Conservation (phyloP, 53 echinoderm and acorn worm species). For the Holothuria scabra region DNA sequence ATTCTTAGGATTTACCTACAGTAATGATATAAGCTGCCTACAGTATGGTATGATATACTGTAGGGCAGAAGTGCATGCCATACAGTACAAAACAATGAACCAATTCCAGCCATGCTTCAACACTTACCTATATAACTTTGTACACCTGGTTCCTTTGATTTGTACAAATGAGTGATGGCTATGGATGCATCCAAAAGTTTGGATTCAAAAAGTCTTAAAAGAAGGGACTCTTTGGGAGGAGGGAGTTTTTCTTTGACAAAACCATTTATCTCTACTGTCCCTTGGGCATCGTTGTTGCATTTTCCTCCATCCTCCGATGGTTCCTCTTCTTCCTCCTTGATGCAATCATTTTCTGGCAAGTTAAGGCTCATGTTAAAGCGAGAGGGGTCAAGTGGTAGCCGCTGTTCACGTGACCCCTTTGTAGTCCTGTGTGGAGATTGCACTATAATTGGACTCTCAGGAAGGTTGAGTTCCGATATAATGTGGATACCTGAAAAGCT, state of each 20-base stretch:
- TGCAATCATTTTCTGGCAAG: conserved; percentile 68
- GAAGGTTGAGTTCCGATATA: conserved; percentile 42
- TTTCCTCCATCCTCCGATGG: conserved; percentile 14
- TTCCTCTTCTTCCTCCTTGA: conserved; percentile 75
- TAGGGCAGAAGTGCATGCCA: too few species aligned
- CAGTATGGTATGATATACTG: too few species aligned
- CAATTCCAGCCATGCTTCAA: neutral
- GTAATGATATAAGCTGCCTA: too few species aligned
- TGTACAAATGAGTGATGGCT: conserved; percentile 96
- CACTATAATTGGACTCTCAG: conserved; percentile 48
- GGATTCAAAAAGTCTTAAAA: conserved; percentile 95
- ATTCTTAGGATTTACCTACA: too few species aligned
- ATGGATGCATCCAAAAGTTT: conserved; percentile 97
- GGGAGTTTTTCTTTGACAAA: conserved; percentile 85
- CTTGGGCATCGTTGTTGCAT: neutral
- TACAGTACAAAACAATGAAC: too few species aligned
- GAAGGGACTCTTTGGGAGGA: conserved; percentile 90
- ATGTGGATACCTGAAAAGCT: conserved; percentile 38
- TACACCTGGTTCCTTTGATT: conserved; percentile 98
- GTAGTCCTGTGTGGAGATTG: conserved; percentile 48
- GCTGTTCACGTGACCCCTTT: conserved; percentile 10
- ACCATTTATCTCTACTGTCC: conserved; percentile 39
- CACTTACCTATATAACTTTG: conserved; percentile 98
- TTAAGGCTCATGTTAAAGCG: conserved; percentile 61
- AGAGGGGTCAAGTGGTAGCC: conserved; percentile 44